Base-by-base conservation (phyloP, 2,888 invertebrate genomes). In the Nemoura dubitans region DNA sequence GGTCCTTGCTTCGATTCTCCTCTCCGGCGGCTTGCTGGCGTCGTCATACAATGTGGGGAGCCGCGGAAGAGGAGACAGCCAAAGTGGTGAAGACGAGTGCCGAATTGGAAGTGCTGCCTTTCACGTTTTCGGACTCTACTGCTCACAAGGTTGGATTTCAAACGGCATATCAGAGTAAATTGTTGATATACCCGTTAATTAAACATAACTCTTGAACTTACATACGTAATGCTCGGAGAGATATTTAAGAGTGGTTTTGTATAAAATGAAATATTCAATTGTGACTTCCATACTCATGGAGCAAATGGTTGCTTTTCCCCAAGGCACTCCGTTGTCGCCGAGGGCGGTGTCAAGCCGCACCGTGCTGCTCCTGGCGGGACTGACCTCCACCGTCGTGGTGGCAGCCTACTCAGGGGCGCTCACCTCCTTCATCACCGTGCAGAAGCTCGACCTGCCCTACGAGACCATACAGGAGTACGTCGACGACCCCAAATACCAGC, bases 361-460 rank as follows among this genome's bases (percentile, higher is more conserved):
- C 14, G 78, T 28, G 26, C 0, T 78, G 27, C 28, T 78, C 26
- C 16, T 78, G 26, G 26, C 26, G 26, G 78, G 78, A 3, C 27
- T 28, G 7, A 78, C 78, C 28, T 78, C 78, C 14, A 78, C 78
- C 28, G 78, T 78, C 5, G 26, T 78, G 28, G 3, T 78, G 28
- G 78, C 78, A 14, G 78, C 78, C 26, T 78, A 78, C 28, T 78
- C 78, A 27, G 78, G 78, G 16, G 78, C 78, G 26, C 78, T 78
- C 0, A 78, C 78, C 16, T 78, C 78, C 28, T 78, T 78, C 28
- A 26, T 78, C 28, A 78, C 78, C 10, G 28, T 78, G 28, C 59
- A 59, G 59, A 59, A 59, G 59, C 59, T 21, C 1, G 59, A 59
- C 59, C 59, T 59, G 59, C 59, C 59, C 59, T 59, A 59, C 59